Evolutionary conservation across 2,113 vertebrate species (phyloP), one percentile per base, ranked within the genome.

Genomic region (Rissa tridactyla): DNA sequence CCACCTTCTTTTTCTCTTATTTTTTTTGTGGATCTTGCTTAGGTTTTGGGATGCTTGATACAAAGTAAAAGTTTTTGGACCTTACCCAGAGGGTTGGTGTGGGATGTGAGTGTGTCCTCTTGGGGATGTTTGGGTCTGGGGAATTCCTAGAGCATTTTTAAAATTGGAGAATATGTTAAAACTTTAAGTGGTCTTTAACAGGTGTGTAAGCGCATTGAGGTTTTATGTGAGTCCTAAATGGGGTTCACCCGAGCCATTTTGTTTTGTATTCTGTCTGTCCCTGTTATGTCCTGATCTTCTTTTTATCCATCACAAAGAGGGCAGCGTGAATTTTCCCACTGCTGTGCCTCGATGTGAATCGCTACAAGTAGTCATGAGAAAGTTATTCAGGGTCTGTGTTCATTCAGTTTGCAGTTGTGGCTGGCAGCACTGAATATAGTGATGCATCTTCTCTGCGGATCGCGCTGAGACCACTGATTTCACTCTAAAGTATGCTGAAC

Each of bases 11-110:
- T 52, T 65, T 64, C 2, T 42, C 1, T 40, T 38, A 11, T 23
- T 34, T 9, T 10, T 62, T 42, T 42, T 9, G 5, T 54, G 19
- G 15, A 3, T 78, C 42, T 66, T 0, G 0, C 25, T 70, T 84
- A 29, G 9, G 20, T 79, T 83, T 94, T 90, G 65, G 20, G 14
- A 14, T 66, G n/a, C 34, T 58, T 82, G 26, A 15, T 72, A 7
- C 14, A 23, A 95, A 75, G 49, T 30, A 70, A 36, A 21, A 47
- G 25, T 19, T 62, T 58, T 55, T 64, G 23, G 32, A 6, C 38
- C 9, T 40, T 61, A 55, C 3, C 5, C 14, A 8, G 11, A 62
- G 38, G 18, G 14, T 38, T 84, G 2, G 0, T 64, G 60, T 79
- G 58, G 23, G 7, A 25, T 18, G 9, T 10, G 8, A 26, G 15